Evolutionary conservation across 2,797 vertebrate genomes (phyloP), one percentile per base, ranked within the genome.

Genomic region (Cetoscarus ocellatus): DNA sequence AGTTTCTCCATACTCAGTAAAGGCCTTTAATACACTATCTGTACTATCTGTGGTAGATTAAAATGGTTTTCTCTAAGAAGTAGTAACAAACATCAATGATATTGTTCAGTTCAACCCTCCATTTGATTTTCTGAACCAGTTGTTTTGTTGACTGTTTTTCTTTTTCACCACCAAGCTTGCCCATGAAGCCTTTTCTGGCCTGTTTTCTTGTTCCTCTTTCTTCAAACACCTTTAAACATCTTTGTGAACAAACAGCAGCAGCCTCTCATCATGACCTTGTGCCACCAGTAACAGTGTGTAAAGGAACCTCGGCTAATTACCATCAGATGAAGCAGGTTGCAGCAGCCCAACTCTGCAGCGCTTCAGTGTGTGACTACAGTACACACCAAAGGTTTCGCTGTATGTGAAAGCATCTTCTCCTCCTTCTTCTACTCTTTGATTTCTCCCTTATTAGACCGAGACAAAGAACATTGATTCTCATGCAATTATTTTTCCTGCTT

Each of bases 401-500:
- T 75, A 74, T 82, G 83, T 85, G 63, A 86, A 88, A 83, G 64
- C 56, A n/a, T 66, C 49, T 50, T 67, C 55, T n/a, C n/a, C n/a
- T n/a, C n/a, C n/a, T 80, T 75, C 61, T 72, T 51, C 77, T 52
- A 10, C 65, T 81, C 70, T 77, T 67, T 82, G 70, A 85, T 88
- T 57, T 80, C 70, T 72, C 54, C 77, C 86, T 85, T 86, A 88
- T 88, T 88, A 88, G 77, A 67, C 39, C 36, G 39, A 62, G 62
- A 89, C 74, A 84, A 82, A 84, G 52, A 76, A 78, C 75, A 84
- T 75, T 83, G 85, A 89, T 87, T 84, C 75, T 83, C 47, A 7
- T 66, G 73, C 88, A 89, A 90, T 92, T 90, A 86, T 88, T 86
- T 83, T 82, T 78, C 54, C 72, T 49, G 50, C 67, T 82, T 44